phyloP scores from a whole-genome alignment of 35 echinoderm and acorn worm species.

The Stichopus chloronotus region DNA sequence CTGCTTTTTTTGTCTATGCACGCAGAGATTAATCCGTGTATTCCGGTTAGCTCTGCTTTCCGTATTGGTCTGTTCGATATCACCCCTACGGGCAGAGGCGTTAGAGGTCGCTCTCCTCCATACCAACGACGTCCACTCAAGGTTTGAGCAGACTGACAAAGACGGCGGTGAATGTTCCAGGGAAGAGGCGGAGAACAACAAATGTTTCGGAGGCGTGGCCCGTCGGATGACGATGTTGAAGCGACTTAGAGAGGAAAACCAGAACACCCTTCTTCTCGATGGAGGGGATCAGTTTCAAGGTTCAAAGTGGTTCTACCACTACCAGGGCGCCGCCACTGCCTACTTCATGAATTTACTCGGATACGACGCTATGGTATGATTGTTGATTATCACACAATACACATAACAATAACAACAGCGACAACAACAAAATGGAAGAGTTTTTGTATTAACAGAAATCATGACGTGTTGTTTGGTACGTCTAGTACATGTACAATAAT shows the following conservation, averaged over 20 bases:
- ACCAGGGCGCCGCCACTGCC: conserved; percentile 46
- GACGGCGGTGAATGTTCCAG: conserved; percentile 47
- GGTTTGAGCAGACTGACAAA: conserved; percentile 55
- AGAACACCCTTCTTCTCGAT: conserved; percentile 41
- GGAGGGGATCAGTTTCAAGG: conserved; percentile 71
- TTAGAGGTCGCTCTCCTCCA: conserved; percentile 54
- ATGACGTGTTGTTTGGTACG: neutral
- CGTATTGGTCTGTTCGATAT: neutral
- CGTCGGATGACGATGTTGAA: conserved; percentile 48
- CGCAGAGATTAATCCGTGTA: neutral
- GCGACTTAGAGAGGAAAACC: neutral
- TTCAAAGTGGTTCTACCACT: conserved; percentile 63
- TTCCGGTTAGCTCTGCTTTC: neutral
- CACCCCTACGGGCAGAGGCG: neutral
- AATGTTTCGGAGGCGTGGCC: conserved; percentile 69
- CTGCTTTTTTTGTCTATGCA: no score
- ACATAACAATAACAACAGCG: neutral
- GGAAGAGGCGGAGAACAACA: neutral
- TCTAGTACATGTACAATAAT: neutral
- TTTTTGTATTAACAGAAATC: neutral
- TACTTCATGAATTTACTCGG: conserved; percentile 72
- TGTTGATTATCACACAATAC: neutral
- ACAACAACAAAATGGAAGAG: no score
- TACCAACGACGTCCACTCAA: conserved; percentile 64
- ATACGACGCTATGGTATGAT: conserved; percentile 66